Evolutionary conservation across 2,113 vertebrate species (phyloP), one percentile per base, ranked within the genome.

Genomic region (Brachyhypopomus gauderio): DNA sequence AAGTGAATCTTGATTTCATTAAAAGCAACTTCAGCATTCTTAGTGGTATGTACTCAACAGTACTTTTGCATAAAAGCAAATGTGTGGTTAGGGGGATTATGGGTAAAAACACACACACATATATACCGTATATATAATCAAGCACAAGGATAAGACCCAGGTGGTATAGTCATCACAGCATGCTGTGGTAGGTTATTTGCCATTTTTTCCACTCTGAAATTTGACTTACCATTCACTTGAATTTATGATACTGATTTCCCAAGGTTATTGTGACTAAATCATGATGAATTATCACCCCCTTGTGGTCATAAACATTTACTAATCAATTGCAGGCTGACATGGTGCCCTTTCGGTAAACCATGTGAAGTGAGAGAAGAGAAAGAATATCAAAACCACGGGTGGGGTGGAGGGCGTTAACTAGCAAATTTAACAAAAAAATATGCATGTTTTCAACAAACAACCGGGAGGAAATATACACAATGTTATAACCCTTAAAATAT

Each of bases 281-380:
- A n/a, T 34, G 69, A 76, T 30, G 30, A 64, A 77, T 75, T 77
- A 82, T 27, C 58, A 30, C 81, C 81, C 38, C 27, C 81, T 23
- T 64, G 75, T 77, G 81, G 75, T 55, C 59, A 23, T 1, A 34
- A 34, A n/a, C 19, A 19, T 75, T 75, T 70, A 45, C 1, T 30
- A 45, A 41, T 52, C 45, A 52, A 52, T 52, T 14, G 36, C 17
- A 45, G 27, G 8, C 25, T 41, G 16, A n/a, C 12, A 70, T 41
- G 34, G 19, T 19, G 5, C 12, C 12, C 22, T 63, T 11, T 27
- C 27, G 22, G 19, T 27, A 25, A 23, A 72, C 41, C 45, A 48
- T 8, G 45, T 1, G 5, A 48, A 38, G 38, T 38, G 38, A 38
- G 38, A 38, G 38, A 38, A n/a, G n/a, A n/a, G n/a, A n/a, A n/a